Evolutionary conservation across 2,888 invertebrate species (phyloP).

Genomic region (Patella caerulea): DNA sequence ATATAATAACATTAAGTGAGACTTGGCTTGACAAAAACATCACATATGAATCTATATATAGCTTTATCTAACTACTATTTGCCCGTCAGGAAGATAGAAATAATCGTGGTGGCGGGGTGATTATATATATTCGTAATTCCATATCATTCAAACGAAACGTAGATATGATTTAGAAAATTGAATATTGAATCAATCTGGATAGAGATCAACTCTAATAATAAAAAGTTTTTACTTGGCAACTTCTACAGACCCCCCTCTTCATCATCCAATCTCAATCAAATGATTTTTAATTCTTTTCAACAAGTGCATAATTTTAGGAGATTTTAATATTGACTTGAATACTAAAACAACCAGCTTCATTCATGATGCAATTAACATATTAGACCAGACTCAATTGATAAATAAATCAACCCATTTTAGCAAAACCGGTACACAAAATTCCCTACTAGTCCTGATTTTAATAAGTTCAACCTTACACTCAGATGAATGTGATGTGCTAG

Average conservation of each 20-base stretch:
- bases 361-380: slow-evolving; percentile 2
- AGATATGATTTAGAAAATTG: background rate
- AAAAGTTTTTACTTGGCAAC: background rate
- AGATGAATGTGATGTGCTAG: background rate
- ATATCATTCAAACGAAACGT: slow-evolving; percentile 4
- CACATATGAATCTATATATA: background rate
- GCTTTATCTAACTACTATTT: background rate
- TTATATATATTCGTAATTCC: background rate
- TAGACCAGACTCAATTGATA: background rate
- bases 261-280: background rate
- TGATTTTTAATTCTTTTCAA: background rate
- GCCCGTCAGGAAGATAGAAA: background rate
- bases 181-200: background rate
- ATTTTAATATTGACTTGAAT: background rate
- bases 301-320: background rate
- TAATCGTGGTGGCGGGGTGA: background rate
- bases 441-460: background rate
- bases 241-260: background rate
- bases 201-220: background rate
- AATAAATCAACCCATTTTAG: background rate
- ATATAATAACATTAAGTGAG: background rate
- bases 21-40: slow-evolving; percentile 6
- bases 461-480: background rate
- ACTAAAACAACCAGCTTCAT: background rate
- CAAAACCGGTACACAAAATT: background rate